Conservation (phyloP, 2,113 vertebrate species). For the Falco punctatus region DNA sequence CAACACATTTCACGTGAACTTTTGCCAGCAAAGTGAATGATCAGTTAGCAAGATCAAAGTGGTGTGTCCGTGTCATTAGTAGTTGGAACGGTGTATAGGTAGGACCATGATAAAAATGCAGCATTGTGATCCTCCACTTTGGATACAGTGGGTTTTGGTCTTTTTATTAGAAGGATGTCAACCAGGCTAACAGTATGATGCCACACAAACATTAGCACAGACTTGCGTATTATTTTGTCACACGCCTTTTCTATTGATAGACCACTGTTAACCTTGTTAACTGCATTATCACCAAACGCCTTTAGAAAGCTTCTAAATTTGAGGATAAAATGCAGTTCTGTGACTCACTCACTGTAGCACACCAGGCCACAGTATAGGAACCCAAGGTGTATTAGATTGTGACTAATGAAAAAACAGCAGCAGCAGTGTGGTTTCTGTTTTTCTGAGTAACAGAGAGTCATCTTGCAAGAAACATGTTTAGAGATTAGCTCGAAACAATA, state of each 20-base stretch:
- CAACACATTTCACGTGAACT: fast-evolving
- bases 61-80: neutral
- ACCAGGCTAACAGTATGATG: neutral
- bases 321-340: neutral
- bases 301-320: neutral
- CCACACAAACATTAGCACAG: neutral
- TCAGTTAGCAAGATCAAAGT: neutral
- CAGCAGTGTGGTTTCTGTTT: neutral
- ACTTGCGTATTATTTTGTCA: neutral
- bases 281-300: neutral
- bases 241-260: neutral
- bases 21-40: neutral
- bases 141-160: neutral
- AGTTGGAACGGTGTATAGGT: neutral
- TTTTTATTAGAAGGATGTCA: neutral
- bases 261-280: neutral
- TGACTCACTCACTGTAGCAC: neutral
- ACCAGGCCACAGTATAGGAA: neutral
- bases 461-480: neutral
- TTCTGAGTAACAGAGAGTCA: neutral
- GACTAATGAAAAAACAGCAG: neutral
- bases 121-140: neutral
- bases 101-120: neutral
- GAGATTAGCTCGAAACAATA: neutral
- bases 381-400: neutral